Evolutionary conservation across 2,113 vertebrate species (phyloP).

Genomic region (Sapayoa aenigma): DNA sequence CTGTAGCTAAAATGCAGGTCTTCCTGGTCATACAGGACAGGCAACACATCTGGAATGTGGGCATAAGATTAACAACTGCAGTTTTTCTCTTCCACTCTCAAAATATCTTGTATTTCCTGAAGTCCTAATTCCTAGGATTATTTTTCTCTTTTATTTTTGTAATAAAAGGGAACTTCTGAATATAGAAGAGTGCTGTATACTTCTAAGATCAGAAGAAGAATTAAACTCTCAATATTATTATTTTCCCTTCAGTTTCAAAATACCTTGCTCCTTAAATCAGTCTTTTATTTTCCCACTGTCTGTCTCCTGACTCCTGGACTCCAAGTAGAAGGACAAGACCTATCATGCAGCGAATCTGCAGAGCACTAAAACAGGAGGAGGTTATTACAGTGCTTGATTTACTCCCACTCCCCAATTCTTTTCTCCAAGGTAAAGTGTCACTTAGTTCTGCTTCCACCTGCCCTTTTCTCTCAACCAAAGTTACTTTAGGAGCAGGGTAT

Average conservation of each 20-base stretch:
- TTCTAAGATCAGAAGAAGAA: neutral
- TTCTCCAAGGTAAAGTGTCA: neutral
- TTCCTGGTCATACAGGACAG: neutral
- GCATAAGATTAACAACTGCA: neutral
- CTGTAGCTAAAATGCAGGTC: neutral
- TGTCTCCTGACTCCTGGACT: neutral
- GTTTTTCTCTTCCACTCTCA: neutral
- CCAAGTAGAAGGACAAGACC: neutral
- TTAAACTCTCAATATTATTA: neutral
- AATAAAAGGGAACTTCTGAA: neutral
- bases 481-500: neutral
- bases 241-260: neutral
- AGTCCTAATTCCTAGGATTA: neutral
- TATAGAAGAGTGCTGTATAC: neutral
- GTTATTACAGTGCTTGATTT: neutral
- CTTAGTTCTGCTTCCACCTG: neutral
- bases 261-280: neutral
- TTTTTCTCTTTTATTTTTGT: neutral
- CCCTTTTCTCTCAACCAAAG: neutral
- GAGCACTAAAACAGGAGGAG: neutral
- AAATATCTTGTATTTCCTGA: neutral
- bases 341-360: neutral
- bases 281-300: neutral
- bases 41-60: neutral
- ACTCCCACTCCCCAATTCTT: neutral